phyloP scores from a whole-genome alignment of 2,888 invertebrate genomes.

The Epicampocera succincta region DNA sequence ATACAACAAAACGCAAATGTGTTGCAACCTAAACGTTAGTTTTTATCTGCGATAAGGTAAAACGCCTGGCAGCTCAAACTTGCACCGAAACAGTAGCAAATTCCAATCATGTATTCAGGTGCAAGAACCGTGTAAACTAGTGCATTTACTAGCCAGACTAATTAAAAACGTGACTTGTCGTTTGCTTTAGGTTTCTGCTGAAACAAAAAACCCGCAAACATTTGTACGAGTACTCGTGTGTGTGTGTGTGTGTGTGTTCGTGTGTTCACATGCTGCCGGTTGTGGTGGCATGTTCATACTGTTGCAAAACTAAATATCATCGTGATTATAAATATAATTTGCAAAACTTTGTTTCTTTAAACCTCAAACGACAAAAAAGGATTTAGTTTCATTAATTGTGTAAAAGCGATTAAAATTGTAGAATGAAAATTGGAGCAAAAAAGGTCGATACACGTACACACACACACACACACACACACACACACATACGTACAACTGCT shows the following conservation, averaged over 20 bases:
- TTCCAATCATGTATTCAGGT: slow-evolving; percentile 40
- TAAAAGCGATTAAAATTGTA: slow-evolving; percentile 1
- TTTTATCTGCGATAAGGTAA: background rate
- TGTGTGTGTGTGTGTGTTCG: no score
- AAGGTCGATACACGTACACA: no score
- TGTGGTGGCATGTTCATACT: no score
- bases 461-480: no score
- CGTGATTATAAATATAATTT: slow-evolving; percentile 31
- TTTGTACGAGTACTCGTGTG: no score
- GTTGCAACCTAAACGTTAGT: no score
- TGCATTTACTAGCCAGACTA: slow-evolving; percentile 51
- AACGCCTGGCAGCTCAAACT: background rate
- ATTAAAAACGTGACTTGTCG: slow-evolving; percentile 68
- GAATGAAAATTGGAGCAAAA: background rate
- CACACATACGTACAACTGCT: no score
- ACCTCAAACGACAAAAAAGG: background rate
- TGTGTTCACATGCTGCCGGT: slow-evolving; percentile 12
- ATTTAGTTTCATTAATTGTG: slow-evolving; percentile 4
- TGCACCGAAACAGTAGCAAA: background rate
- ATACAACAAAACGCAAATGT: no score
- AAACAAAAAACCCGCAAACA: no score
- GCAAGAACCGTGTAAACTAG: slow-evolving; percentile 56
- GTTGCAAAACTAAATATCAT: slow-evolving; percentile 22
- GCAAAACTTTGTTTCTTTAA: slow-evolving; percentile 11
- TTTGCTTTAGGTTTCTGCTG: no score